Base-by-base conservation (phyloP, 2,797 vertebrate species). In the Siniperca scherzeri region DNA sequence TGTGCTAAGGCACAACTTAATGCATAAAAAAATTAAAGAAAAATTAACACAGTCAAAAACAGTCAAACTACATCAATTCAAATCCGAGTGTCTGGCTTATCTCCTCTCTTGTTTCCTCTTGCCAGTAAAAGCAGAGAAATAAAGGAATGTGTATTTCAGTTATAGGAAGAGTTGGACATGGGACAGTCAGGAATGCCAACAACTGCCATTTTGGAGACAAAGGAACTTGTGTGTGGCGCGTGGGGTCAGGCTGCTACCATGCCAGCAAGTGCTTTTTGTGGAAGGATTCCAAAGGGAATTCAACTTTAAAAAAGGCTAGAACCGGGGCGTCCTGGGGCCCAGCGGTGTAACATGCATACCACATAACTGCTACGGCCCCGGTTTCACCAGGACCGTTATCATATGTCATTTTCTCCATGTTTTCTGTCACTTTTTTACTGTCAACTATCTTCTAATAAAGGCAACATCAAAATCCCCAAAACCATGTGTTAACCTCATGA, bases 131-230 rank as follows among this genome's bases (percentile, higher is more conserved):
- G 74, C 66, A 71, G 52, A 66, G 21, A 53, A 75, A 48, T 13
- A 65, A 70, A 57, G 27, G 40, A 83, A 46, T 17, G 70, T 57
- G 74, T 52, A 74, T 48, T 80, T 78, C 48, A 61, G 76, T 72
- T 78, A 21, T 33, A 56, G 82, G 69, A 83, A 21, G 50, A 72
- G 17, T 56, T 75, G 66, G 81, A 82, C 57, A 36, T 46, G 66
- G 67, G 78, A 65, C 69, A 27, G 60, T 11, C 70, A 69, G 80
- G 84, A 90, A 91, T 91, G 80, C 74, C 73, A 83, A 79, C 84
- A 89, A 88, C 87, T 90, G 90, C 85, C 88, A 78, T 89, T 87
- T 82, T 40, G 60, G 70, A 85, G 78, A 94, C 91, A 92, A 94
- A 92, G 77, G 74, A 80, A 83, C 81, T 87, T 86, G 80, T 93